Conservation (phyloP, 1,140 invertebrate genomes). For the Mycetomoellerius zeteki region DNA sequence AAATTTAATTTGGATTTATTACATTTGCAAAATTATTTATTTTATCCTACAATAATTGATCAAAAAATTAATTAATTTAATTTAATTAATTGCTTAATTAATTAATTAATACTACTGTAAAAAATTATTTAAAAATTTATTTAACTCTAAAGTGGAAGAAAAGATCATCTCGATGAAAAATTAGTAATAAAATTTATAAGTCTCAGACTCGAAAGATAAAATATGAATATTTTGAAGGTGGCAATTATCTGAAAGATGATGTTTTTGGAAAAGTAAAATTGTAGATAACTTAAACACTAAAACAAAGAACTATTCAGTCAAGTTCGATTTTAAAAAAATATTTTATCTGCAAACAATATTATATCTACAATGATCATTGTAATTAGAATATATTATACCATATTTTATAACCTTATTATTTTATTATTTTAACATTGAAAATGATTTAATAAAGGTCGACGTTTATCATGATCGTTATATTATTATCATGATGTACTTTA, state of each 20-base stretch:
- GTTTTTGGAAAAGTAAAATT: not conserved
- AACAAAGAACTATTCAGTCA: too few relatives aligned
- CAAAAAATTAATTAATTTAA: not conserved
- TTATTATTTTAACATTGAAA: too few relatives aligned
- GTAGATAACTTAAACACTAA: not conserved
- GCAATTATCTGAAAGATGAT: not conserved
- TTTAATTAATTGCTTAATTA: not conserved
- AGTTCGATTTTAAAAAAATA: too few relatives aligned
- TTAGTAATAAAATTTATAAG: not conserved
- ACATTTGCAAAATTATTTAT: not conserved
- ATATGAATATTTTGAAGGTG: not conserved
- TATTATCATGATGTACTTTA: too few relatives aligned
- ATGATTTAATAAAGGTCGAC: too few relatives aligned
- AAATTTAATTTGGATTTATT: not conserved
- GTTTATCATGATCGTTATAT: too few relatives aligned
- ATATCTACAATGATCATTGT: too few relatives aligned
- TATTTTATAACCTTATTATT: too few relatives aligned
- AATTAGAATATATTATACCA: too few relatives aligned
- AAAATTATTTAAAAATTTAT: not conserved
- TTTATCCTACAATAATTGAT: not conserved
- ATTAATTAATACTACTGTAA: not conserved
- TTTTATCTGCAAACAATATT: too few relatives aligned
- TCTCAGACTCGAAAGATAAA: not conserved
- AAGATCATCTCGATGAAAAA: not conserved
- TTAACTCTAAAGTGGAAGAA: not conserved